phyloP scores from a whole-genome alignment of 2,888 invertebrate genomes.

The Euproctis similis region DNA sequence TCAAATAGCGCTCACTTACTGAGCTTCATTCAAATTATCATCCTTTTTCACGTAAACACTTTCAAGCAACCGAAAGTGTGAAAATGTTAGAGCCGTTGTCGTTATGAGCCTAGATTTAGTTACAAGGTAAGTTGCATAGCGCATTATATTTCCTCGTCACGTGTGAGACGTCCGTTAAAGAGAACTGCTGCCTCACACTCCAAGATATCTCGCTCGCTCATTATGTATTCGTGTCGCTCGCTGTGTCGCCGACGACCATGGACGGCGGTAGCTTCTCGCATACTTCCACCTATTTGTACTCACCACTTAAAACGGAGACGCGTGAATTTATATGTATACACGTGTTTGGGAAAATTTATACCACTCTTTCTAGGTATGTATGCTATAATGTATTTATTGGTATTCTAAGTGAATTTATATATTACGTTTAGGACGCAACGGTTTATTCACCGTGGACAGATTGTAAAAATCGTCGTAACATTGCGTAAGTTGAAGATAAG shows the following conservation, averaged over 20 bases:
- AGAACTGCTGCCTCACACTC: constrained; percentile 19
- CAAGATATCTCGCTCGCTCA: constrained; percentile 17
- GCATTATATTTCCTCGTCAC: constrained; percentile 22
- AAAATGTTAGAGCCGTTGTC: no score
- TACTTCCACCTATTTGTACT: constrained; percentile 22
- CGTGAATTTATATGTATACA: constrained; percentile 15
- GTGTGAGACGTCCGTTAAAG: constrained; percentile 25
- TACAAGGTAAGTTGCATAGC: constrained; percentile 8
- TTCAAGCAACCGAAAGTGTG: no score
- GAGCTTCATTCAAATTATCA: no score
- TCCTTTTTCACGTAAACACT: no score
- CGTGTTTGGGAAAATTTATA: no score
- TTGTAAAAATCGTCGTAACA: no score
- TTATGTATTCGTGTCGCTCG: constrained; percentile 22
- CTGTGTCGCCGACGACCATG: constrained; percentile 12
- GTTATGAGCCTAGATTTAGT: not conserved
- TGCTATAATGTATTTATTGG: not conserved
- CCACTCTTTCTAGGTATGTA: no score
- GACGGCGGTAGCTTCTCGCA: constrained; percentile 13
- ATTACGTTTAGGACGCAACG: no score
- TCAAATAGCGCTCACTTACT: no score
- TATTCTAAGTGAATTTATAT: no score
- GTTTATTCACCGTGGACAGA: no score
- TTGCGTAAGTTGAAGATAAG: no score
- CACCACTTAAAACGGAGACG: constrained; percentile 17